These are phyloP conservation scores for Dermochelys coriacea DNA, from an alignment of 2,797 vertebrate genomes.

Conservation along the genomic window DNA sequence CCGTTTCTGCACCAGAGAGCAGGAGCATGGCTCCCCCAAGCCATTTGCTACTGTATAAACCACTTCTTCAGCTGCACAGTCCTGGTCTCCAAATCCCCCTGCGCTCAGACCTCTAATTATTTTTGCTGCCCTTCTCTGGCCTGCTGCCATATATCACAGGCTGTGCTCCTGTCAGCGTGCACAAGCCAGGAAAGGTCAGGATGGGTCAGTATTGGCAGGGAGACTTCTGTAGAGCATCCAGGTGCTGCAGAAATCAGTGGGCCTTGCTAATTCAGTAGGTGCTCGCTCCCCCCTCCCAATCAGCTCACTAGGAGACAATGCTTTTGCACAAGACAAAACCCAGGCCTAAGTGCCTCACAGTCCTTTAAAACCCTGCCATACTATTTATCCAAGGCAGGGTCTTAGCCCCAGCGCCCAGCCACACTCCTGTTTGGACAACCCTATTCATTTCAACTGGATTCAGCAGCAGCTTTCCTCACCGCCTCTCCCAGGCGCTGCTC, in stretches of 20 bases:
- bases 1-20: not conserved
- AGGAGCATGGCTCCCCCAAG: not conserved
- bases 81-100: not conserved
- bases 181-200: not conserved
- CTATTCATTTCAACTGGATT: accelerated
- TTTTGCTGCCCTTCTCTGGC: not conserved
- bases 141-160: not conserved
- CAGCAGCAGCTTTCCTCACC: accelerated
- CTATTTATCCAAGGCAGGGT: not conserved
- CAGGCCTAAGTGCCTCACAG: accelerated
- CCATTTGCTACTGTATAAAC: accelerated
- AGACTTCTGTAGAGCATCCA: accelerated
- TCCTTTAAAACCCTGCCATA: accelerated
- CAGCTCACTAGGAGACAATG: not conserved
- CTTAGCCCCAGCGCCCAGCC: not conserved
- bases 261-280: not conserved
- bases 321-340: not conserved
- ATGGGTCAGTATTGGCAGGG: not conserved
- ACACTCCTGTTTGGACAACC: accelerated
- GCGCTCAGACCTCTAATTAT: not conserved
- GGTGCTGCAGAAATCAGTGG: accelerated
- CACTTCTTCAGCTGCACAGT: not conserved
- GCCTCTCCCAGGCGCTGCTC: not conserved
- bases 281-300: not conserved
- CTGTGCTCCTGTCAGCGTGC: not conserved